phyloP scores from a whole-genome alignment of 2,888 invertebrate species.

The Microctonus brassicae region DNA sequence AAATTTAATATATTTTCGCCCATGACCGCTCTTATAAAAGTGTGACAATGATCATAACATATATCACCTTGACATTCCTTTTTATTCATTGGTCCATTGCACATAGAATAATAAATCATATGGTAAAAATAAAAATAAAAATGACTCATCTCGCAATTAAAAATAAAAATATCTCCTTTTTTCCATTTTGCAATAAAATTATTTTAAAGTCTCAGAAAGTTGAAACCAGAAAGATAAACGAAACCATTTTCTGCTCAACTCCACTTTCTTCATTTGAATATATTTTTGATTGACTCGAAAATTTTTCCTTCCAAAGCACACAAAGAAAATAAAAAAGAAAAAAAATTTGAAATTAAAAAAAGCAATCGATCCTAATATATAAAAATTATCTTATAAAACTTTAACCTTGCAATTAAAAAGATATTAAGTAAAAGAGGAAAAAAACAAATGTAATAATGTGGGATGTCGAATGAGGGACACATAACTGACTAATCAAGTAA shows the following conservation, averaged over 20 bases:
- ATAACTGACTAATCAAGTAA: not conserved
- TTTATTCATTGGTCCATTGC: constrained; percentile 31
- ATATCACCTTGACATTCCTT: constrained; percentile 39
- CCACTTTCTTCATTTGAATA: not conserved
- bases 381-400: not conserved
- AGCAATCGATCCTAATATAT: not conserved
- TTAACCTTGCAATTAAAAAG: not conserved
- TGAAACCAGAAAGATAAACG: constrained; percentile 18
- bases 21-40: constrained; percentile 32
- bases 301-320: too few relatives aligned
- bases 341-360: not conserved
- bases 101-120: not conserved
- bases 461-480: constrained; percentile 8
- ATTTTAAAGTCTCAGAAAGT: not conserved
- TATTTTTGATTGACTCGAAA: not conserved
- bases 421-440: constrained; percentile 14
- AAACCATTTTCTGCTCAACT: constrained; percentile 7
- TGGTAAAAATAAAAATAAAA: not conserved
- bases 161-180: not conserved
- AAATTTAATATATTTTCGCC: constrained; percentile 18
- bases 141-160: not conserved
- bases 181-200: constrained; percentile 20
- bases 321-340: not conserved
- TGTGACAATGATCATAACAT: constrained; percentile 15
- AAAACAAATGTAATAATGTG: constrained; percentile 14